These are phyloP conservation scores for Copidosoma aretas DNA, from an alignment of 2,888 invertebrate species.

Conservation along the genomic window DNA sequence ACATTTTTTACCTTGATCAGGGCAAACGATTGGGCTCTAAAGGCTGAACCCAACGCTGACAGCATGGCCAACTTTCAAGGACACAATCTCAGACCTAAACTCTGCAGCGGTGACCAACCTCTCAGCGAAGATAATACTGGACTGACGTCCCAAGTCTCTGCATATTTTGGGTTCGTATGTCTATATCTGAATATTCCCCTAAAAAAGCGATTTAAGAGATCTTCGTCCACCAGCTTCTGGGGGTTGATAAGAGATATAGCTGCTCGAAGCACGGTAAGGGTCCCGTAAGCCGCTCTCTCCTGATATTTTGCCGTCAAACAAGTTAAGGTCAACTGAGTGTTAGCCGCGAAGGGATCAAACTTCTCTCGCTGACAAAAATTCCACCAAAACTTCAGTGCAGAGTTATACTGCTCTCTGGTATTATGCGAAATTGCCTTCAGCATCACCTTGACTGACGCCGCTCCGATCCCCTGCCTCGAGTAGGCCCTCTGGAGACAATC, in stretches of 20 bases:
- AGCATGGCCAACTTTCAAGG: conserved; percentile 21
- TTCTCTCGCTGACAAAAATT: background rate
- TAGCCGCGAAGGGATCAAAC: background rate
- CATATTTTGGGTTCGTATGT: conserved; percentile 42
- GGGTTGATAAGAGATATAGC: conserved; percentile 23
- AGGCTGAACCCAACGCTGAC: conserved; percentile 23
- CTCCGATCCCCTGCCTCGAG: background rate
- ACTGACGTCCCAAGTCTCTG: conserved; percentile 42
- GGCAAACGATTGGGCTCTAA: conserved; percentile 17
- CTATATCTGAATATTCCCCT: conserved; percentile 34
- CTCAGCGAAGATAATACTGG: conserved; percentile 34
- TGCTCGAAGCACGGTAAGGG: conserved; percentile 19
- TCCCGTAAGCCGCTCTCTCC: conserved; percentile 8
- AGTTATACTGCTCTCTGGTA: background rate
- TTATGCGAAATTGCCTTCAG: background rate
- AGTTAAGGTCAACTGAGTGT: background rate
- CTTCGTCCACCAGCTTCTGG: conserved; percentile 10
- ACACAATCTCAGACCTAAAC: background rate
- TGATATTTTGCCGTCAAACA: background rate
- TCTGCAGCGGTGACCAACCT: background rate
- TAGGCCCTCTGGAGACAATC: background rate
- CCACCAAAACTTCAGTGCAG: background rate
- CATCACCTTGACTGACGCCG: background rate
- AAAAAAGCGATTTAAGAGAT: conserved; percentile 20
- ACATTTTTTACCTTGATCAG: conserved; percentile 2